Evolutionary conservation across 2,113 vertebrate genomes (phyloP).

Genomic region (Laticauda colubrina): DNA sequence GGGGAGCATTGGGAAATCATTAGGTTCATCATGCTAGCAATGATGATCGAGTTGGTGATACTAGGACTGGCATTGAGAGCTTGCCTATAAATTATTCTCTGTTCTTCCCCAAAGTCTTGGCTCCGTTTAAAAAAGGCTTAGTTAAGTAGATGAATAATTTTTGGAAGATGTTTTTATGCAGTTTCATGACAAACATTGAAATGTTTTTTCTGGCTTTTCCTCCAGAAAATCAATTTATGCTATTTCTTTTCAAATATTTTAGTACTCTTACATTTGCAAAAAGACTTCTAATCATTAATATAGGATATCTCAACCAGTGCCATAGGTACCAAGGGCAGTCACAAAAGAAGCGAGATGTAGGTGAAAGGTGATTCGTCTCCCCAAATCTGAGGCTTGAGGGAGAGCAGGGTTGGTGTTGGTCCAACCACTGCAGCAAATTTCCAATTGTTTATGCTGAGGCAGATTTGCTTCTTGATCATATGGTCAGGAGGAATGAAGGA

Average conservation of each 20-base stretch:
- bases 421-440: background rate
- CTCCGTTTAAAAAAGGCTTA: background rate
- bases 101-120: background rate
- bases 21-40: no score
- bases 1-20: no score
- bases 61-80: background rate
- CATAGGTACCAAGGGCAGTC: no score
- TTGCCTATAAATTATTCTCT: background rate
- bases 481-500: background rate
- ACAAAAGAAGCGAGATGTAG: background rate
- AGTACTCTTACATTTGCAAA: background rate
- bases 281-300: background rate
- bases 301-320: background rate
- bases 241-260: background rate
- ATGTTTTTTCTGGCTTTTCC: background rate
- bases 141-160: background rate
- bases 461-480: background rate
- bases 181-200: background rate
- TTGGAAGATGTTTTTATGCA: background rate
- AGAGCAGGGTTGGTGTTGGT: background rate
- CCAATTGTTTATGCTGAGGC: background rate
- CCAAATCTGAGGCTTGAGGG: background rate
- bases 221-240: background rate
- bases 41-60: no score
- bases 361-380: background rate